Evolutionary conservation across 2,888 invertebrate genomes (phyloP).

Genomic region (Ichneumon xanthorius): DNA sequence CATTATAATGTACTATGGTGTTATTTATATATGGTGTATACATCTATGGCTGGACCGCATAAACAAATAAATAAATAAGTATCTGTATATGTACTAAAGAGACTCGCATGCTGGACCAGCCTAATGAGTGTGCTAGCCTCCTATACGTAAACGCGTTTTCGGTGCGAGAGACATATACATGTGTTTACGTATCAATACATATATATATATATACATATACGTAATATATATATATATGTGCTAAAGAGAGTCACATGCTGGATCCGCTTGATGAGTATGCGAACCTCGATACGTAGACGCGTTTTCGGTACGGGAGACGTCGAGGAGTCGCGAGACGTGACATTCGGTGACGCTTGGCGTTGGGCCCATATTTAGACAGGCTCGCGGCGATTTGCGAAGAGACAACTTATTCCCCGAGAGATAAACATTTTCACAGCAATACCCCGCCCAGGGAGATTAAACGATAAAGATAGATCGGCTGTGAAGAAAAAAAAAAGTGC

Average conservation of each 20-base stretch:
- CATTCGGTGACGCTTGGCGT: conserved; percentile 54
- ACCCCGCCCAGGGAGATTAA: not conserved
- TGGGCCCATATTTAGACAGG: conserved; percentile 52
- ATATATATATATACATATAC: not conserved
- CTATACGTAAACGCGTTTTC: conserved; percentile 15
- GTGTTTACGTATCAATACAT: no score
- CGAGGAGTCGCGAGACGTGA: conserved; percentile 34
- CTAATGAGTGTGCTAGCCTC: no score
- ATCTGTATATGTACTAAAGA: no score
- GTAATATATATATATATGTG: not conserved
- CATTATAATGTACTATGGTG: no score
- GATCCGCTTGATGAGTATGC: not conserved
- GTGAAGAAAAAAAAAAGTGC: not conserved
- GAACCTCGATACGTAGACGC: not conserved
- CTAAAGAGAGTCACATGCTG: not conserved
- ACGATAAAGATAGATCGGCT: not conserved
- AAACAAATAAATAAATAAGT: no score
- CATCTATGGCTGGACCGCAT: no score
- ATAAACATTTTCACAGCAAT: conserved; percentile 44
- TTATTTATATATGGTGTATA: no score
- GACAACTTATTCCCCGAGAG: conserved; percentile 51
- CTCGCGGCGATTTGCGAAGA: conserved; percentile 36
- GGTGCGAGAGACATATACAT: no score
- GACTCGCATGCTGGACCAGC: no score
- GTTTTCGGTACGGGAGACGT: conserved; percentile 17